Base-by-base conservation (phyloP, 2,888 invertebrate genomes). In the Agrotis exclamationis region DNA sequence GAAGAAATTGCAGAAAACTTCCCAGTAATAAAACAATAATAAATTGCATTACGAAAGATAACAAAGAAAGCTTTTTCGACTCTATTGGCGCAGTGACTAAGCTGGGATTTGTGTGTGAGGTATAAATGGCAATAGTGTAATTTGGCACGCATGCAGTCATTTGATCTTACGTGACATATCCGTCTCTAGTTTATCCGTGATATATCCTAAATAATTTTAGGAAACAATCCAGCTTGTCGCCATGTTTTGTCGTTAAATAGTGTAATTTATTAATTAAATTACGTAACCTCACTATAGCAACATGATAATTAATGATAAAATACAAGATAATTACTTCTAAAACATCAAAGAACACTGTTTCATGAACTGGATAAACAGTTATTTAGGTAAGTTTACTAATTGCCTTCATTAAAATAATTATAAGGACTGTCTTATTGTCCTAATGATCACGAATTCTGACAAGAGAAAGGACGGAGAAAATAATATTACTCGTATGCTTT, bases 121-220 rank as follows among this genome's bases (percentile, higher is more conserved):
- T 14, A 53, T 6, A 71, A 33, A 54, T 39, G 14, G 14, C n/a
- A 24, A 11, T 45, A 51, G 22, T 13, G 16, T 45, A 22, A 59
- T 33, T 53, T 72, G 44, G 22, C 28, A n/a, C n/a, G 22, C 11
- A 9, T 70, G 54, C 33, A 47, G 28, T 22, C 50, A 33, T 58
- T 71, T 59, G 13, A 51, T 70, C 16, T 33, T 33, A 51, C 13
- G 16, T 16, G 28, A 22, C 14, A 22, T 20, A 44, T 39, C 3
- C 14, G 39, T 39, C 20, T 45, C 13, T 47, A 54, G 22, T 33
- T 63, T 14, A 14, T 44, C 28, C 22, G 33, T 53, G 11, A 39
- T 24, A 4, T 22, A 24, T 11, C 39, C 13, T 13, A 5, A 22
- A 54, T 54, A 47, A 66, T 20, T 66, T 39, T 24, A 50, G 4